phyloP scores from a whole-genome alignment of 2,797 vertebrate genomes.

The Schizopygopsis malacanthus region DNA sequence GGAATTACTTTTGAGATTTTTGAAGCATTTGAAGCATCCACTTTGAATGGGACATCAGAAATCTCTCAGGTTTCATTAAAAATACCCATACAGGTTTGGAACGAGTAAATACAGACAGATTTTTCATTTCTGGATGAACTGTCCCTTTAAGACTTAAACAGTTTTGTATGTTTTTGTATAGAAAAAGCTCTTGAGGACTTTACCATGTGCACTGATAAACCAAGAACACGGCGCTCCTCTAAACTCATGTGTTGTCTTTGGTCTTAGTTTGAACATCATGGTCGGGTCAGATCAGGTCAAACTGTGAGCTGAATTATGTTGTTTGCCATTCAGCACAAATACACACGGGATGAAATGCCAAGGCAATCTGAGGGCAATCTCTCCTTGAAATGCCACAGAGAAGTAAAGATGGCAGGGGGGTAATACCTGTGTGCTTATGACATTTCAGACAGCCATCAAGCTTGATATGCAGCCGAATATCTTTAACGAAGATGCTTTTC shows the following conservation, averaged over 20 bases:
- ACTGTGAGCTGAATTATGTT: neutral
- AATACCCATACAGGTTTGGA: neutral
- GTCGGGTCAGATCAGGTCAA: neutral
- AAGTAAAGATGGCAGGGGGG: neutral
- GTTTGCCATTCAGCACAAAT: slow-evolving; percentile 1
- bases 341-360: slow-evolving; percentile 36
- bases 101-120: neutral
- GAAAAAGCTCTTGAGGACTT: neutral
- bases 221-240: neutral
- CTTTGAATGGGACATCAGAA: neutral
- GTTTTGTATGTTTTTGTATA: neutral
- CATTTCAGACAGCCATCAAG: slow-evolving; percentile 17
- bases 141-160: neutral
- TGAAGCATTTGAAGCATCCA: neutral
- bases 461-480: neutral
- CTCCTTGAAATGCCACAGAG: slow-evolving; percentile 15
- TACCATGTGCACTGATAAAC: neutral
- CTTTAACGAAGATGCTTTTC: neutral
- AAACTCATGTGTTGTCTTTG: neutral
- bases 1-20: no score
- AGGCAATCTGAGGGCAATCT: slow-evolving; percentile 19
- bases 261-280: neutral
- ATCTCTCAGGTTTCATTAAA: neutral
- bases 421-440: neutral
- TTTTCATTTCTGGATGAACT: no score